A percentile compares a stretch with the other conserved stretches of the same genome.
Conservation (phyloP, 2,888 invertebrate genomes). For the Hydrotaea cyrtoneurina region DNA sequence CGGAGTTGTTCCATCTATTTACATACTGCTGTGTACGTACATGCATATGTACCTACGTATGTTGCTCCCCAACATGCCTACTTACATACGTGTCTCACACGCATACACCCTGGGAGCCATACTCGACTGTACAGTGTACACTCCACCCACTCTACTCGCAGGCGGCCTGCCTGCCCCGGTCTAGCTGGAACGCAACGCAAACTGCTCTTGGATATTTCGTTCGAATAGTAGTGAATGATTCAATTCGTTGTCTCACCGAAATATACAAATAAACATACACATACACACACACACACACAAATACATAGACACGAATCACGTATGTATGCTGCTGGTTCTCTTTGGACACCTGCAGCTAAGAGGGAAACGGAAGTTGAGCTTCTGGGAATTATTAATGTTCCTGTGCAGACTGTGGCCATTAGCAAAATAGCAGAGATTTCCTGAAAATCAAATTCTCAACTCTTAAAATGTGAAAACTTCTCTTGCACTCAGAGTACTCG, state of each 20-base stretch:
- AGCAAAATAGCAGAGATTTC: conserved; percentile 35
- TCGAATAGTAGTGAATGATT: conserved; percentile 31
- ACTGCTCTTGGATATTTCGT: conserved; percentile 60
- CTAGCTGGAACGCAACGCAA: conserved; percentile 42
- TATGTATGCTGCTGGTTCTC: conserved; percentile 40
- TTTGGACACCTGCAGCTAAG: conserved; percentile 48
- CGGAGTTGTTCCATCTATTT: conserved; percentile 16
- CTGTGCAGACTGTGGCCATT: conserved; percentile 40
- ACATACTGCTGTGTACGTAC: neutral
- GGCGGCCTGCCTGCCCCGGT: neutral
- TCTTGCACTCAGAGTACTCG: conserved; percentile 18
- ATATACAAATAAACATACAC: neutral
- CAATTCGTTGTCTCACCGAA: conserved; percentile 47
- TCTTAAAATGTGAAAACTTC: conserved; percentile 46
- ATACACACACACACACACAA: conserved; percentile 7
- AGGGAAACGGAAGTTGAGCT: conserved; percentile 63
- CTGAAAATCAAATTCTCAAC: neutral
- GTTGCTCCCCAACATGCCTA: neutral
- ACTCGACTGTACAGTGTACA: conserved; percentile 51
- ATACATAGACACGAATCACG: neutral
- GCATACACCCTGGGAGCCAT: conserved; percentile 20
- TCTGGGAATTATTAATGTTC: conserved; percentile 59
- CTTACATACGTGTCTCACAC: conserved; percentile 7
- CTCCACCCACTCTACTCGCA: conserved; percentile 60
- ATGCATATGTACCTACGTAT: neutral